Percentiles rank a stretch among this genome's conserved stretches.
These are phyloP conservation scores for Falco biarmicus DNA, from an alignment of 2,797 vertebrate species.

Conservation along the genomic window DNA sequence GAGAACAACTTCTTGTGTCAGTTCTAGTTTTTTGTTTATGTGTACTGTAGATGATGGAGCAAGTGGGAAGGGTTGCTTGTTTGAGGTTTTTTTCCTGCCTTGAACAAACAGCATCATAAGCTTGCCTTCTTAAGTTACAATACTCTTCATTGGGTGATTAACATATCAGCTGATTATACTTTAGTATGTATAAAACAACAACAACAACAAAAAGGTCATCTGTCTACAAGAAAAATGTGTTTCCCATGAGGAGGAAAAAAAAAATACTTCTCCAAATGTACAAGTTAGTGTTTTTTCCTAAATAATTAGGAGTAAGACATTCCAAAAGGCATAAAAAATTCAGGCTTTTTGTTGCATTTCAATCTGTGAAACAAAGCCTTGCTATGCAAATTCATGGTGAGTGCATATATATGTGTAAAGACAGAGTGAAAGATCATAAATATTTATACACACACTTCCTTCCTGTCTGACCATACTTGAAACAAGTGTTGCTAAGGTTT, in stretches of 20 bases:
- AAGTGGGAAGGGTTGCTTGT: not conserved
- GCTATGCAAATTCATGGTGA: not conserved
- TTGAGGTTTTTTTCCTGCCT: not conserved
- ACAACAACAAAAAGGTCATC: constrained; percentile 26
- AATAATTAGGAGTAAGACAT: not conserved
- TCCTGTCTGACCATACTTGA: not conserved
- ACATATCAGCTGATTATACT: not conserved
- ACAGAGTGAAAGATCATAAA: not conserved
- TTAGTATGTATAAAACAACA: not conserved
- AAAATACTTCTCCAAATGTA: not conserved
- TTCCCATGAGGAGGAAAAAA: not conserved
- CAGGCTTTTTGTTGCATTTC: not conserved
- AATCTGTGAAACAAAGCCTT: not conserved
- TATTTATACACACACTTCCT: not conserved
- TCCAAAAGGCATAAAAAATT: not conserved
- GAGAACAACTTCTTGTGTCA: not conserved
- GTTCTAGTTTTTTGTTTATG: not conserved
- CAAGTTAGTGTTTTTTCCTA: not conserved
- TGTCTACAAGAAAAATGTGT: not conserved
- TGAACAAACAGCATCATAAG: not conserved
- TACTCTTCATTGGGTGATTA: not conserved
- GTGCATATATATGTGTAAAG: not conserved
- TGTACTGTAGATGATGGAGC: not conserved
- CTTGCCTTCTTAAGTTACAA: not conserved
- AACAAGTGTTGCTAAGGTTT: not conserved